phyloP scores from a whole-genome alignment of 2,113 vertebrate species.

The Oreochromis tanganicae region DNA sequence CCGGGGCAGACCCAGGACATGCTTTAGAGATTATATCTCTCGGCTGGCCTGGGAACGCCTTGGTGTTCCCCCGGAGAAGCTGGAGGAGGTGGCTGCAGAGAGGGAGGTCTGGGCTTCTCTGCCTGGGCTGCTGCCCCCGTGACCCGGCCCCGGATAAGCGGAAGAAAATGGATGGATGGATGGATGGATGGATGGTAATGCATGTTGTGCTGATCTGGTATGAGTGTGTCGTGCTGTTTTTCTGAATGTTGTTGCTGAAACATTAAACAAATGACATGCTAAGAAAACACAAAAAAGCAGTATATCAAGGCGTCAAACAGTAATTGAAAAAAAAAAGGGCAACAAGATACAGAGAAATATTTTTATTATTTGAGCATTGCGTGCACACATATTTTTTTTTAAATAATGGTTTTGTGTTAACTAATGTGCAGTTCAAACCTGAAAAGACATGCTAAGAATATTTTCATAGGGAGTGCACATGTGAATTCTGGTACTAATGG shows the following conservation, averaged over 20 bases:
- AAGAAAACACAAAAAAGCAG: neutral
- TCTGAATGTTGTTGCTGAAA: neutral
- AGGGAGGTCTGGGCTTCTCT: too few species aligned
- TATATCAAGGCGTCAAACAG: neutral
- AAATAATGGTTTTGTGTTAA: neutral
- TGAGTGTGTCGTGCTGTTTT: neutral
- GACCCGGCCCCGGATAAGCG: too few species aligned
- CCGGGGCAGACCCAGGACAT: too few species aligned
- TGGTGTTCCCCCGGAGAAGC: too few species aligned
- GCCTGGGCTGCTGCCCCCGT: too few species aligned
- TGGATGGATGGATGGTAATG: neutral
- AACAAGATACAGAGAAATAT: neutral
- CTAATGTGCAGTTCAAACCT: neutral
- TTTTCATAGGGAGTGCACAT: neutral
- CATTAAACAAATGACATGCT: neutral
- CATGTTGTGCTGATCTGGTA: neutral
- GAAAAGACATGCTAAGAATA: neutral
- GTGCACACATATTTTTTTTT: rapidly evolving
- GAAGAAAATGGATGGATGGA: too few species aligned
- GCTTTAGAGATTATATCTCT: too few species aligned
- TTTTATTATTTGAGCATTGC: neutral
- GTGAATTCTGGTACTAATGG: neutral
- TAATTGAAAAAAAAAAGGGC: neutral
- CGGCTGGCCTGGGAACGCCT: too few species aligned
- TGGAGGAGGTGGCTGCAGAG: too few species aligned